Evolutionary conservation across 2,888 invertebrate species (phyloP).

Genomic region (Hyppa rectilinea): DNA sequence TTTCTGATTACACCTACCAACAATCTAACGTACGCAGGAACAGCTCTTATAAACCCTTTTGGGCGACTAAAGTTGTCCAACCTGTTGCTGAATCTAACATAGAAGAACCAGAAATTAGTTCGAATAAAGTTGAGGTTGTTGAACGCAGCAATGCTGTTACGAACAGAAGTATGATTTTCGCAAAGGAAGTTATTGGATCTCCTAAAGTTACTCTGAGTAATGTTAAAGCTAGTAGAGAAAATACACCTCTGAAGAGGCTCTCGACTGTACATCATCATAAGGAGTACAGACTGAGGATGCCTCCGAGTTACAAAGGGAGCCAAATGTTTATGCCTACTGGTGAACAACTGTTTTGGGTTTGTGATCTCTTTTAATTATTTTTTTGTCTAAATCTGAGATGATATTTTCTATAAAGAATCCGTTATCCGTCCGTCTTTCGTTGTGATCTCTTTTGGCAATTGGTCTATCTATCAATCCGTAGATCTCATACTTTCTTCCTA

Average conservation of each 20-base stretch:
- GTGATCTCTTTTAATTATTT: constrained; percentile 66
- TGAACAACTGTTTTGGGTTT: constrained; percentile 85
- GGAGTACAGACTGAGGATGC: constrained; percentile 75
- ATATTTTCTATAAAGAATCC: not conserved
- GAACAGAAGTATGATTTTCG: constrained; percentile 71
- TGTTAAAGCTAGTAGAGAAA: constrained; percentile 22
- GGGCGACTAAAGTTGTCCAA: constrained; percentile 80
- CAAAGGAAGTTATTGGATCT: constrained; percentile 67
- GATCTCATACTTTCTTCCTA: too few species aligned
- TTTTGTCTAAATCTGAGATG: not conserved
- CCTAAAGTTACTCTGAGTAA: constrained; percentile 71
- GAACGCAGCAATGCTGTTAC: constrained; percentile 67
- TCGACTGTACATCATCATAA: constrained; percentile 75
- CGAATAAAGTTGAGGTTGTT: constrained; percentile 53
- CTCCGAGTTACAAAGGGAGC: constrained; percentile 81
- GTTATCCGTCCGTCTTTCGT: too few species aligned
- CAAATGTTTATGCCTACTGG: constrained; percentile 85
- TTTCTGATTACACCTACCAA: constrained; percentile 82
- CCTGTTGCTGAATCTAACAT: constrained; percentile 31
- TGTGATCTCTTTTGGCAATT: not conserved
- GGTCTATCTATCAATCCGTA: not conserved
- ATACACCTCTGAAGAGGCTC: constrained; percentile 64
- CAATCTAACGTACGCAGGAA: constrained; percentile 78
- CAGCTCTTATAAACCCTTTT: constrained; percentile 83
- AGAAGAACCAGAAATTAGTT: constrained; percentile 45